A percentile compares a stretch with the other conserved stretches of the same genome.
phyloP scores from a whole-genome alignment of 2,797 vertebrate species.

The Chaenodraco wilsoni region DNA sequence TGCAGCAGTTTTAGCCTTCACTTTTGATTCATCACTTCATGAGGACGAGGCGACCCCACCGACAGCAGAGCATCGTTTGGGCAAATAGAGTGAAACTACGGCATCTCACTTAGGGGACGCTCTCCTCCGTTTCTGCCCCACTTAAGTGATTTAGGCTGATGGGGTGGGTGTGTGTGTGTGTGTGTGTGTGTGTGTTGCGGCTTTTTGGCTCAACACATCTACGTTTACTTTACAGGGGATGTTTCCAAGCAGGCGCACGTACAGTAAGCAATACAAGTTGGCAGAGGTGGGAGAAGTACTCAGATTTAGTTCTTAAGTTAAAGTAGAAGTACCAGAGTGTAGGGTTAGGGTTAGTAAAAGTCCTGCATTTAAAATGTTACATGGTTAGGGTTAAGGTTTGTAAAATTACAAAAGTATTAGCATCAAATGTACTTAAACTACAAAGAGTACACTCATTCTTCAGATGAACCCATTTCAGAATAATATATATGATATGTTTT shows the following conservation, averaged over 20 bases:
- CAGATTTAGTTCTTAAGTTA: too few relatives aligned
- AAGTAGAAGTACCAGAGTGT: too few relatives aligned
- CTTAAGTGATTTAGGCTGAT: conserved; percentile 70
- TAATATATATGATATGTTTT: too few relatives aligned
- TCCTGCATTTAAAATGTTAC: too few relatives aligned
- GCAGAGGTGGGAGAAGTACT: neutral
- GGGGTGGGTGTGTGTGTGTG: conserved; percentile 57
- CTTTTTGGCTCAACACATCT: conserved; percentile 20
- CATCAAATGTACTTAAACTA: too few relatives aligned
- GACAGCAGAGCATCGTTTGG: conserved; percentile 66
- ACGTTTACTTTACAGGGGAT: conserved; percentile 14
- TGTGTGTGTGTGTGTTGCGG: conserved; percentile 43
- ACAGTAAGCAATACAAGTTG: conserved; percentile 63
- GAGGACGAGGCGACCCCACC: conserved; percentile 54
- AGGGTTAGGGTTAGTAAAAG: too few relatives aligned
- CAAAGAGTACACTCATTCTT: too few relatives aligned
- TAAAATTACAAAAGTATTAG: too few relatives aligned
- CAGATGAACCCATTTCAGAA: too few relatives aligned
- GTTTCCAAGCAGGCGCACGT: conserved; percentile 30
- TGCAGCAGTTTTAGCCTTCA: conserved; percentile 70
- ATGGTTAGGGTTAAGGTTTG: too few relatives aligned
- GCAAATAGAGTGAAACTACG: conserved; percentile 76
- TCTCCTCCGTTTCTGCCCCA: conserved; percentile 56
- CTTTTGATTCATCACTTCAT: conserved; percentile 74
- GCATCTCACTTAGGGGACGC: conserved; percentile 67